Conservation (phyloP, 2,113 vertebrate genomes). For the Paraplagusia blochii region DNA sequence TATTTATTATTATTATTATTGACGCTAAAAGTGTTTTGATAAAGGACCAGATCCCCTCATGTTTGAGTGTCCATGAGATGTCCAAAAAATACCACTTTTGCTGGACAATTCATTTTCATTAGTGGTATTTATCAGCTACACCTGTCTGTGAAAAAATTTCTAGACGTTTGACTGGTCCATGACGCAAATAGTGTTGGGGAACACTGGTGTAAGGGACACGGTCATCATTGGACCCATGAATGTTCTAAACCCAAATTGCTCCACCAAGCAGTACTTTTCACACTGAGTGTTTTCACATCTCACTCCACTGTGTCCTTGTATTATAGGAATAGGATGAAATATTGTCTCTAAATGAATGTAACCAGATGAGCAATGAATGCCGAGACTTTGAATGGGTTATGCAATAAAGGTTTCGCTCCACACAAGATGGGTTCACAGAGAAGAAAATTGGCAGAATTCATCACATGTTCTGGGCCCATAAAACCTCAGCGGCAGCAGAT, state of each 20-base stretch:
- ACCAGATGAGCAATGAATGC: constrained; percentile 47
- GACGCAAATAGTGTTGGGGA: too few relatives aligned
- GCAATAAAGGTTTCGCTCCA: constrained; percentile 54
- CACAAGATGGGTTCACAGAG: constrained; percentile 54
- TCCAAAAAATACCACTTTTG: too few relatives aligned
- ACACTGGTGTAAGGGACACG: not conserved
- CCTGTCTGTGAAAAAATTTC: too few relatives aligned
- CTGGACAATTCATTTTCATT: too few relatives aligned
- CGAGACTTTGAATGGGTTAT: constrained; percentile 38
- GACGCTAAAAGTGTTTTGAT: too few relatives aligned
- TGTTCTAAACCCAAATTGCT: not conserved
- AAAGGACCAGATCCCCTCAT: too few relatives aligned
- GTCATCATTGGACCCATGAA: not conserved
- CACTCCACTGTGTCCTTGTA: constrained; percentile 26
- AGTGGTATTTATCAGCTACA: too few relatives aligned
- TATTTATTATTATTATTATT: too few relatives aligned
- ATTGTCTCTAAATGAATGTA: constrained; percentile 54
- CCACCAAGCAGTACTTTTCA: not conserved
- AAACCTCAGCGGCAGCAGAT: constrained; percentile 58
- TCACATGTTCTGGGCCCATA: constrained; percentile 61
- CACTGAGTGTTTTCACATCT: constrained; percentile 24
- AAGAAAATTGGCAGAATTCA: constrained; percentile 70
- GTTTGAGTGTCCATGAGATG: too few relatives aligned
- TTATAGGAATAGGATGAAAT: constrained; percentile 15
- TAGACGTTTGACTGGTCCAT: too few relatives aligned